Conservation (phyloP, 2,113 vertebrate genomes). For the Aix galericulata region DNA sequence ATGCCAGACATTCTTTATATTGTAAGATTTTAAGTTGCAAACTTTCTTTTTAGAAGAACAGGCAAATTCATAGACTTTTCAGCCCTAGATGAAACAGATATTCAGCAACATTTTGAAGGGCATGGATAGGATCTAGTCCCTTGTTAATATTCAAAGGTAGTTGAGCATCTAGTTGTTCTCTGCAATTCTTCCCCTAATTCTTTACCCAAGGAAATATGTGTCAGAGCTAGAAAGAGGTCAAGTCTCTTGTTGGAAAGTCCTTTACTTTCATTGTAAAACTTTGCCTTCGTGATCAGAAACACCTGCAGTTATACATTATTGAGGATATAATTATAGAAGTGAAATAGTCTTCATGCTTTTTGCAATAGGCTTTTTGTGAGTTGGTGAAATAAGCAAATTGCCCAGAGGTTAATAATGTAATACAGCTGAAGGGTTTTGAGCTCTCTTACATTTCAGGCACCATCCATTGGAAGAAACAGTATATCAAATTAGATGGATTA, state of each 20-base stretch:
- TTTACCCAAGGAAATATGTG: not conserved
- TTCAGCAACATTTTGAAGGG: not conserved
- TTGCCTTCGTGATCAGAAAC: not conserved
- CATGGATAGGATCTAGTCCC: not conserved
- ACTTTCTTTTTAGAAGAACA: not conserved
- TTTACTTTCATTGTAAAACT: not conserved
- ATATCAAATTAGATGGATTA: not conserved
- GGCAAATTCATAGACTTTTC: not conserved
- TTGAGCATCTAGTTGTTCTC: not conserved
- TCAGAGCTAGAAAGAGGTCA: not conserved
- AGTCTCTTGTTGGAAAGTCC: not conserved
- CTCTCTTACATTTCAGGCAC: not conserved
- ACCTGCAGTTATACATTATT: not conserved
- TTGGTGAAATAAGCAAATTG: not conserved
- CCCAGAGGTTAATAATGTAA: not conserved
- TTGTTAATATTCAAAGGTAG: not conserved
- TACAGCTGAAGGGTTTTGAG: not conserved
- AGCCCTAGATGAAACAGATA: not conserved
- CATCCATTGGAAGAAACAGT: not conserved
- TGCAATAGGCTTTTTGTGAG: not conserved
- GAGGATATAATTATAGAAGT: not conserved
- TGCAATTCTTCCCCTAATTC: not conserved
- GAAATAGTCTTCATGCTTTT: not conserved
- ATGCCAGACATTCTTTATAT: not conserved
- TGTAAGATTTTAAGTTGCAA: not conserved